Conservation (phyloP, 2,113 vertebrate species). For the Propithecus coquereli region DNA sequence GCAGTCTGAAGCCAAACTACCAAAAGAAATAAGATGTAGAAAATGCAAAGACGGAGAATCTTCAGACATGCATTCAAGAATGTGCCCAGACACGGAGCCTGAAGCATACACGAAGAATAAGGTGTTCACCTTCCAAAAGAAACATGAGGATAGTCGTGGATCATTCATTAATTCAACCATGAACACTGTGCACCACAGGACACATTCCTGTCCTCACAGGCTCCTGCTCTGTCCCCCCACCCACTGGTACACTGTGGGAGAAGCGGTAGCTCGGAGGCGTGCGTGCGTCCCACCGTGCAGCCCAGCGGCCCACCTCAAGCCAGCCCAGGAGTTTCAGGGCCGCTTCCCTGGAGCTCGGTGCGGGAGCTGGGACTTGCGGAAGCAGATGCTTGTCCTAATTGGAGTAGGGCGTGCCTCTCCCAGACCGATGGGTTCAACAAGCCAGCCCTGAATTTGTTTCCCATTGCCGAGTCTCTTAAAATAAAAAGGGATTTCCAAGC, state of each 20-base stretch:
- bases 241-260: not conserved
- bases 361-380: not conserved
- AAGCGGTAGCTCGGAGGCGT: not conserved
- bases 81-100: not conserved
- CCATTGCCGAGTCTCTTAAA: conserved; percentile 12
- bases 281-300: accelerated
- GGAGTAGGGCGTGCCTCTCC: not conserved
- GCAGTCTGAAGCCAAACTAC: not conserved
- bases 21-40: not conserved
- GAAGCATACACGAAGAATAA: not conserved
- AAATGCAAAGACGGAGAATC: not conserved
- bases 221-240: not conserved
- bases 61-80: not conserved
- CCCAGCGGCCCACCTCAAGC: not conserved
- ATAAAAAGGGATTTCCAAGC: not conserved
- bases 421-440: not conserved
- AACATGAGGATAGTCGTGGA: accelerated
- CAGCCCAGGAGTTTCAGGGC: not conserved
- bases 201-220: not conserved
- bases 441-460: not conserved
- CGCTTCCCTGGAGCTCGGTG: not conserved
- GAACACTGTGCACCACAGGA: not conserved
- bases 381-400: not conserved
- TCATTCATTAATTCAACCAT: not conserved
- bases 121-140: not conserved